These are phyloP conservation scores for Irena cyanogastra DNA, from an alignment of 2,113 vertebrate genomes.

Conservation along the genomic window DNA sequence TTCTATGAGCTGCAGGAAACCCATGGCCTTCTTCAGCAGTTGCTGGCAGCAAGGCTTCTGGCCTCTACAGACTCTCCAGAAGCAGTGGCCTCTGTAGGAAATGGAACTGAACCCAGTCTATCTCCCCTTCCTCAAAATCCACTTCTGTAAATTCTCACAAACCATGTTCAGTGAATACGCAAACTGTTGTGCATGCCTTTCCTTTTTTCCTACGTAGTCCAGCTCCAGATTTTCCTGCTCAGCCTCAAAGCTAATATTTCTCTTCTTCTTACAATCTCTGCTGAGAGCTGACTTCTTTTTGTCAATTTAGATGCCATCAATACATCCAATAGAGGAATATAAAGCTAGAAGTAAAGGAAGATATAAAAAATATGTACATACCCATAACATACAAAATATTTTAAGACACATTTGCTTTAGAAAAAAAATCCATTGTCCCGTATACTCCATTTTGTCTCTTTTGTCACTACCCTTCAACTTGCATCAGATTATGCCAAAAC, in stretches of 20 bases:
- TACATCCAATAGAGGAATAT: background rate
- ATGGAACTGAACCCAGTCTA: background rate
- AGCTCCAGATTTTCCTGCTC: background rate
- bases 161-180: background rate
- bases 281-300: background rate
- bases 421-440: background rate
- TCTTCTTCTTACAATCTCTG: background rate
- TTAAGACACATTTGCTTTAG: background rate
- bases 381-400: background rate
- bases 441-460: background rate
- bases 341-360: background rate
- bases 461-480: background rate
- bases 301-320: background rate
- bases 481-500: background rate
- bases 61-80: background rate
- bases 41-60: background rate
- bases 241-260: background rate
- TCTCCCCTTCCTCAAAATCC: background rate
- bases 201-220: background rate
- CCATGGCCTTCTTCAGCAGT: background rate
- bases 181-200: background rate
- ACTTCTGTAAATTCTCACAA: background rate
- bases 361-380: background rate
- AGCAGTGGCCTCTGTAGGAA: background rate
- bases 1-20: background rate